A percentile compares a stretch with the other conserved stretches of the same genome.
Evolutionary conservation across 2,888 invertebrate species (phyloP).

Genomic region (Aporophyla nigra): DNA sequence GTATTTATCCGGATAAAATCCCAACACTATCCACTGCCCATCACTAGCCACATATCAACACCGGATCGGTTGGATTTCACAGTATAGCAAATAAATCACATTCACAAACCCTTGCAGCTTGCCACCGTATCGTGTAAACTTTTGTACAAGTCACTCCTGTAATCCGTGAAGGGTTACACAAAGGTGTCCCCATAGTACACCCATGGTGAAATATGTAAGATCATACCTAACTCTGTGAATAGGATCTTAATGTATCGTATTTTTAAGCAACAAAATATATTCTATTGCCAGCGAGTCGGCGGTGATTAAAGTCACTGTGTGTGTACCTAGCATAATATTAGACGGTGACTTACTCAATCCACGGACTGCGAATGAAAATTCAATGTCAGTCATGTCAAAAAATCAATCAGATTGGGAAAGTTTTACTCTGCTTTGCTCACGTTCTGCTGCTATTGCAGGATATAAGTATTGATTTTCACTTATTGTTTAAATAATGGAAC

Average conservation of each 20-base stretch:
- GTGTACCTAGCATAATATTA: not conserved
- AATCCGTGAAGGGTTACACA: no score
- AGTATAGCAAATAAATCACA: no score
- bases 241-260: not conserved
- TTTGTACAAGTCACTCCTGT: no score
- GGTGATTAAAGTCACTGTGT: not conserved
- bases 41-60: no score
- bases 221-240: not conserved
- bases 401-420: conserved; percentile 6
- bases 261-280: not conserved
- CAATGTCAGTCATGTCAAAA: conserved; percentile 20
- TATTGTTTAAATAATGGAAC: conserved; percentile 83
- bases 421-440: not conserved
- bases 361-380: not conserved
- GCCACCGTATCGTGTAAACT: no score
- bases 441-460: conserved; percentile 13
- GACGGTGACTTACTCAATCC: not conserved
- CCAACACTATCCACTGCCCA: no score
- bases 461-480: conserved; percentile 74
- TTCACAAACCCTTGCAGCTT: no score
- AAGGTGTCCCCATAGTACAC: no score
- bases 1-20: no score
- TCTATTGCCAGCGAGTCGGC: not conserved
- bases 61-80: no score
- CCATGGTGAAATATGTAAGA: no score